A percentile compares a stretch with the other conserved stretches of the same genome.
Conservation (phyloP, 1,140 invertebrate species). For the Ephestia elutella region DNA sequence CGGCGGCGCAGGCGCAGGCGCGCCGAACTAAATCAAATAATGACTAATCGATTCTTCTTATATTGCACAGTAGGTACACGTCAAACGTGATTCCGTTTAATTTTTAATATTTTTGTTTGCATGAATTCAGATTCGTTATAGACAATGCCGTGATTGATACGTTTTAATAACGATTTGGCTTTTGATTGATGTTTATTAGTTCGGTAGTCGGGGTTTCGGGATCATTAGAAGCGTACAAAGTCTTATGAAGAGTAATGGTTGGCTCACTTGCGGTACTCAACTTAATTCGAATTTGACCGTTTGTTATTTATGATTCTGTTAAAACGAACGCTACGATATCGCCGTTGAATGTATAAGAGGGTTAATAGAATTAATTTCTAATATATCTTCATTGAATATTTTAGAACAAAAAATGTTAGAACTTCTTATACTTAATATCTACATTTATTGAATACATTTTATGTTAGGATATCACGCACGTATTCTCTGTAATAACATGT, state of each 20-base stretch:
- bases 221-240: constrained; percentile 62
- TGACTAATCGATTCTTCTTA: constrained; percentile 73
- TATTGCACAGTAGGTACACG: constrained; percentile 74
- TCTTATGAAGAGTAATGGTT: constrained; percentile 69
- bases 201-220: constrained; percentile 71
- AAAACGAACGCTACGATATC: constrained; percentile 45
- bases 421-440: too few relatives aligned
- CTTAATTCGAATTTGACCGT: constrained; percentile 58
- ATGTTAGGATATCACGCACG: too few relatives aligned
- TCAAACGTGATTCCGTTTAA: constrained; percentile 69
- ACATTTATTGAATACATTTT: too few relatives aligned
- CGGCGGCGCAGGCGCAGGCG: constrained; percentile 32
- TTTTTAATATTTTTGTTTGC: constrained; percentile 67
- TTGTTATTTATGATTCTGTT: constrained; percentile 47
- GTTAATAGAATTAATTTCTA: constrained; percentile 51
- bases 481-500: too few relatives aligned
- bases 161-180: constrained; percentile 64
- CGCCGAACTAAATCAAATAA: constrained; percentile 73
- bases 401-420: not conserved
- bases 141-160: constrained; percentile 68
- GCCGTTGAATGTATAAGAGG: constrained; percentile 45
- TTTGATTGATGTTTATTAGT: constrained; percentile 73
- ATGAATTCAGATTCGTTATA: constrained; percentile 68
- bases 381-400: constrained; percentile 11
- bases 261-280: constrained; percentile 51